Conservation (phyloP, 2,797 vertebrate genomes). For the Odontamblyopus rebecca region DNA sequence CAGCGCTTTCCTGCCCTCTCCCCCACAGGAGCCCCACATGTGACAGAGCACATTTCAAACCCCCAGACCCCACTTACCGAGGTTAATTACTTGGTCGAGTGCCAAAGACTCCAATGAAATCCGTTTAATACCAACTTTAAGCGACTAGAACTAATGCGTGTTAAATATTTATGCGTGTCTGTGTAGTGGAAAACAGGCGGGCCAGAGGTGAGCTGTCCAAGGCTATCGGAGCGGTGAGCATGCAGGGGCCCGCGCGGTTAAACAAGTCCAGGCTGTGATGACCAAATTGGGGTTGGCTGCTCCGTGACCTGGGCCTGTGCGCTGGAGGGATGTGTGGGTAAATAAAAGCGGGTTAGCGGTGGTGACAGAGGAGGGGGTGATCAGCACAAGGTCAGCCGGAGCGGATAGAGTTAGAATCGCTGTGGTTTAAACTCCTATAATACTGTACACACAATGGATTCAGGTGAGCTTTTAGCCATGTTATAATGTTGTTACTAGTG, state of each 20-base stretch:
- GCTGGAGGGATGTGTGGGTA: conserved; percentile 59
- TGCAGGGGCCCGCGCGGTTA: not conserved
- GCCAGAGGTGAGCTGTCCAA: conserved; percentile 22
- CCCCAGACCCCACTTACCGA: conserved; percentile 64
- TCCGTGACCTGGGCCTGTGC: conserved; percentile 45
- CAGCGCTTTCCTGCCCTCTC: not conserved
- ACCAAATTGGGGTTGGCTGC: conserved; percentile 46
- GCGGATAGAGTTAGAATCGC: not conserved
- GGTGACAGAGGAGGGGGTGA: conserved; percentile 50
- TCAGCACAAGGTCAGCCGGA: not conserved
- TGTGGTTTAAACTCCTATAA: not conserved
- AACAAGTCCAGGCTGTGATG: conserved; percentile 49
- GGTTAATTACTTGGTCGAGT: conserved; percentile 74
- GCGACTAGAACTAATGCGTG: conserved; percentile 22
- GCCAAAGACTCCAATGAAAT: conserved; percentile 60
- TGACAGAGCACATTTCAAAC: conserved; percentile 71
- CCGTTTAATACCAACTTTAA: conserved; percentile 31
- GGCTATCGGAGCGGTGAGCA: conserved; percentile 12
- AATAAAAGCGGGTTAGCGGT: conserved; percentile 61
- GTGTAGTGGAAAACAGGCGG: conserved; percentile 18
- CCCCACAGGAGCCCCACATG: conserved; percentile 56
- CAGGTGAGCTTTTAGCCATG: no score
- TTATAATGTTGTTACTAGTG: no score
- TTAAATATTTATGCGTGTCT: conserved; percentile 20
- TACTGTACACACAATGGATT: no score